Conservation (phyloP, 1,140 invertebrate species). For the Macrobrachium nipponense region DNA sequence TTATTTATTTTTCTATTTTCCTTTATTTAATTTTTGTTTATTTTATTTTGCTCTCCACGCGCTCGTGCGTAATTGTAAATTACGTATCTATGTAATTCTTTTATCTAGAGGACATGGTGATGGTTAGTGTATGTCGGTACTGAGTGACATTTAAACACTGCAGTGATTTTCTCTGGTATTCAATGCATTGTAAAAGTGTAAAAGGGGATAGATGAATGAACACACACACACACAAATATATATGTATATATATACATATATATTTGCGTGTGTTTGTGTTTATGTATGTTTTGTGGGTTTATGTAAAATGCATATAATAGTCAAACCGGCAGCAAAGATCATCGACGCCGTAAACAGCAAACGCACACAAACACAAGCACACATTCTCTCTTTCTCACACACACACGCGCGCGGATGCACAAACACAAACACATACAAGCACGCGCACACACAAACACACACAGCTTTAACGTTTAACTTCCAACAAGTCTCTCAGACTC, state of each 20-base stretch:
- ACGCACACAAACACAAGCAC: not conserved
- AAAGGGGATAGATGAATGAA: not conserved
- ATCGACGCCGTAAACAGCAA: not conserved
- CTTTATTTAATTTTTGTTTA: too few species aligned
- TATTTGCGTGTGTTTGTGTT: not conserved
- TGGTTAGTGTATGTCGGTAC: too few species aligned
- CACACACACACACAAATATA: not conserved
- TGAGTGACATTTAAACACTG: too few species aligned
- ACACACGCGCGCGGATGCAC: not conserved
- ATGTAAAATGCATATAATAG: too few species aligned
- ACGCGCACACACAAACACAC: not conserved
- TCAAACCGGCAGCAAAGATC: too few species aligned
- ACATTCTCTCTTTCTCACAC: not conserved
- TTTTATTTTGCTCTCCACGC: too few species aligned
- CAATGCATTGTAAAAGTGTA: too few species aligned
- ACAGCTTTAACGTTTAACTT: not conserved
- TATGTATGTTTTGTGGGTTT: not conserved
- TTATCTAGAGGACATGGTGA: too few species aligned
- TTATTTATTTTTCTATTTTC: not conserved
- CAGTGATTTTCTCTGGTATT: too few species aligned
- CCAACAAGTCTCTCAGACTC: not conserved
- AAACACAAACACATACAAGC: not conserved
- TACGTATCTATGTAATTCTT: not conserved
- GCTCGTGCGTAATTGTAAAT: too few species aligned
- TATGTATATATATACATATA: not conserved